phyloP scores from a whole-genome alignment of 2,888 invertebrate species.

The Neria commutata region DNA sequence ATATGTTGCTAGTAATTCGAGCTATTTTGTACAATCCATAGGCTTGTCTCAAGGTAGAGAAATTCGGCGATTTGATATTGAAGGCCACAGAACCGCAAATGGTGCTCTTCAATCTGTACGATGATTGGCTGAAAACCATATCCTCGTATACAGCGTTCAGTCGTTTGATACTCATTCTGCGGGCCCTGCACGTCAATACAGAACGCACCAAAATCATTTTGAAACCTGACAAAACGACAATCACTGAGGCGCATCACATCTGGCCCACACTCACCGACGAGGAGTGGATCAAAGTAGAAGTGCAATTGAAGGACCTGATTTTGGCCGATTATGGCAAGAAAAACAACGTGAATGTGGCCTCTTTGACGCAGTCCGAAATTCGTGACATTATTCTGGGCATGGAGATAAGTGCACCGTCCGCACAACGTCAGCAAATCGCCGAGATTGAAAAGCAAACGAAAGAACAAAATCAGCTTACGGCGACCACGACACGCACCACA shows the following conservation, averaged over 20 bases:
- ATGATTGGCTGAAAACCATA: conserved; percentile 99
- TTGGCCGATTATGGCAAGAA: conserved; percentile 99
- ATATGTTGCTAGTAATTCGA: neutral
- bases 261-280: conserved; percentile 98
- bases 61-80: conserved; percentile 97
- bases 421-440: conserved; percentile 98
- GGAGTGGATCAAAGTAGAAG: conserved; percentile 99
- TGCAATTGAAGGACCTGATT: conserved; percentile 97
- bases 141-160: conserved; percentile 99
- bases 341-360: conserved; percentile 99
- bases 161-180: conserved; percentile 91
- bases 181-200: conserved; percentile 98
- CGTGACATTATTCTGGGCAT: conserved; percentile 98
- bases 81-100: conserved; percentile 99
- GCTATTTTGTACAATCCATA: conserved; percentile 66
- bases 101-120: conserved; percentile 99
- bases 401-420: conserved; percentile 99
- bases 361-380: conserved; percentile 98
- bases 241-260: conserved; percentile 99
- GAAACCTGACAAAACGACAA: conserved; percentile 98
- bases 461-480: conserved; percentile 97
- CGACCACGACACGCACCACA: conserved; percentile 97
- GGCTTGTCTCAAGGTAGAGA: conserved; percentile 97
- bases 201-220: conserved; percentile 98
- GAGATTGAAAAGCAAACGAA: conserved; percentile 99